A percentile compares a stretch with the other conserved stretches of the same genome.
These are phyloP conservation scores for Manis javanica DNA, from an alignment of 2,797 vertebrate genomes.

Conservation along the genomic window DNA sequence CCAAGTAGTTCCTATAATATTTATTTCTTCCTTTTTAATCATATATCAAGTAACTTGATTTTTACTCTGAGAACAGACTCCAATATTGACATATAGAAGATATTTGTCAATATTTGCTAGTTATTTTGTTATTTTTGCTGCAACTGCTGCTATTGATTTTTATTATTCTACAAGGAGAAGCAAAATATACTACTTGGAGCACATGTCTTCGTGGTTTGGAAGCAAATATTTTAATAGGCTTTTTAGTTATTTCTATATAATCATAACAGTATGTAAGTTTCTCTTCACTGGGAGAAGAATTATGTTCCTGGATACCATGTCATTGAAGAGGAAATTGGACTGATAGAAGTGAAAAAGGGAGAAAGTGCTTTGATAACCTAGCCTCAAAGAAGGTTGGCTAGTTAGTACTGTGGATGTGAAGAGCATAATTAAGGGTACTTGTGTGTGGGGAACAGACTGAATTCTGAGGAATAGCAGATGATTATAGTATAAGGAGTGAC, in stretches of 20 bases:
- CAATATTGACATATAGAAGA: not conserved
- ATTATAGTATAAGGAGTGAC: not conserved
- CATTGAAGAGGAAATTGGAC: not conserved
- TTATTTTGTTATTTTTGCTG: not conserved
- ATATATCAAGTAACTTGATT: not conserved
- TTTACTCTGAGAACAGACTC: not conserved
- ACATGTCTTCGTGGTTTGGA: not conserved
- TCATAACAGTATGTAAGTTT: not conserved
- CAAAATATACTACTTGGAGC: not conserved
- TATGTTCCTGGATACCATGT: not conserved
- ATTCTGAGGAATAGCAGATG: not conserved
- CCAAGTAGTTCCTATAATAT: no score
- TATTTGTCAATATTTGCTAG: not conserved
- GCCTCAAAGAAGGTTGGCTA: not conserved
- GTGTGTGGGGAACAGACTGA: not conserved
- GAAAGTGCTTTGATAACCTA: not conserved
- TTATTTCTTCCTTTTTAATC: not conserved
- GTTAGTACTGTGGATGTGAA: not conserved
- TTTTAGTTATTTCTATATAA: not conserved
- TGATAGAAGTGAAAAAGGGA: not conserved
- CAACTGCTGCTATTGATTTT: not conserved
- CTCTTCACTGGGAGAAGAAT: not conserved
- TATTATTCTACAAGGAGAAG: not conserved
- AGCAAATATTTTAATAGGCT: not conserved
- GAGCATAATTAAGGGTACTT: not conserved